Evolutionary conservation across 1,140 invertebrate species (phyloP), one percentile per base, ranked within the genome.

Genomic region (Drosophila sulfurigaster): DNA sequence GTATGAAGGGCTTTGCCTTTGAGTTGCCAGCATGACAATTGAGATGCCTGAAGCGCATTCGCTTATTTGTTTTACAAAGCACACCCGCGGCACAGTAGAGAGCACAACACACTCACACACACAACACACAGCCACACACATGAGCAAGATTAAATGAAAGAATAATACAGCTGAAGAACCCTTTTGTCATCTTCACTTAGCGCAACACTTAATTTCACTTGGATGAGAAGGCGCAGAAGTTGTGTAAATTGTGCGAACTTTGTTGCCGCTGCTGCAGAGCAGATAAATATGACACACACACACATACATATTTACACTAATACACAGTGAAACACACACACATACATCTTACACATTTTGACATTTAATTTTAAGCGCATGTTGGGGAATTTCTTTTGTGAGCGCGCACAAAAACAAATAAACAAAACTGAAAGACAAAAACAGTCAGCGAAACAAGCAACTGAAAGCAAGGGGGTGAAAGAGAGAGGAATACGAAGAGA

Each of bases 301-400:
- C 46, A 57, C 49, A 66, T 38, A 38, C 10, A 38, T 38, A 38
- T 30, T 51, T 52, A 49, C 11, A 59, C 35, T 35, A 8, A 72
- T 7, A 35, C 38, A 66, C 35, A n/a, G n/a, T n/a, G n/a, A n/a
- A n/a, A 48, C 16, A 49, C 45, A 45, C 20, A 41, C 43, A 64
- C 13, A 38, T 38, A 15, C 11, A 43, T 16, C 74, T 63, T 51
- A 51, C 73, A 79, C 69, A 79, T 86, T 82, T 87, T 87, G 83
- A 91, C 87, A 91, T 91, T 91, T 91, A 91, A 91, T 88, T 87
- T 91, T 88, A 91, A 91, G 88, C 88, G 81, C 87, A 91, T 91
- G 88, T 91, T 88, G 73, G 88, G 88, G 88, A 91, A 91, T 91
- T 74, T 89, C 85, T 89, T 88, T 88, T 88, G 85, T 85, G 85